These are phyloP conservation scores for Stegana nigrithorax DNA, from an alignment of 2,888 invertebrate genomes.

Conservation along the genomic window DNA sequence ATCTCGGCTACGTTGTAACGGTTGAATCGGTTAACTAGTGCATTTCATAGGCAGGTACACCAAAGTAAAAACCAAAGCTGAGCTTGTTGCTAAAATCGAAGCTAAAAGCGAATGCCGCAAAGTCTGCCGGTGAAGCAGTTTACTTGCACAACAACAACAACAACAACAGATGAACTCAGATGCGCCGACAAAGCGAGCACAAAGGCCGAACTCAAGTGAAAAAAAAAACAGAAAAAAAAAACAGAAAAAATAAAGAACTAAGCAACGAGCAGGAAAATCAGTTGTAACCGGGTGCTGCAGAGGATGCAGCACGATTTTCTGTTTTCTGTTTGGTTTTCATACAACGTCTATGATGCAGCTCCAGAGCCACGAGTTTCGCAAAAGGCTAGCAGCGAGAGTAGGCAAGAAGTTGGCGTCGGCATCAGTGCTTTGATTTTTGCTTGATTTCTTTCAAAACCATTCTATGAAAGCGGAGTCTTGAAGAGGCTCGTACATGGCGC, in stretches of 20 bases:
- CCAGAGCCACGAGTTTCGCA: background rate
- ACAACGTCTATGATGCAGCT: background rate
- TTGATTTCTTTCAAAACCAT: conserved; percentile 65
- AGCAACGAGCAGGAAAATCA: background rate
- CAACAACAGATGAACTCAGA: no score
- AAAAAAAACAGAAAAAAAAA: background rate
- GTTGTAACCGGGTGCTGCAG: no score
- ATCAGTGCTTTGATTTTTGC: conserved; percentile 65
- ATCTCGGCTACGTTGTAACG: background rate
- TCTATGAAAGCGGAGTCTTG: background rate
- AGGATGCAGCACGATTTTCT: conserved; percentile 8
- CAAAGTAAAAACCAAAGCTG: background rate
- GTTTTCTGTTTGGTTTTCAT: conserved; percentile 15
- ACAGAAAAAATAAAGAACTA: background rate
- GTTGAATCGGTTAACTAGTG: no score
- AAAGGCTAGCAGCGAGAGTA: background rate
- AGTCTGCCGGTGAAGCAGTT: no score
- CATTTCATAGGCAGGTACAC: background rate
- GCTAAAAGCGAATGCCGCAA: no score
- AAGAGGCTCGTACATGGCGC: background rate
- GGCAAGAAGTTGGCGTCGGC: conserved; percentile 23
- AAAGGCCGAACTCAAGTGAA: no score
- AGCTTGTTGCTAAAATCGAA: background rate
- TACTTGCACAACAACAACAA: no score
- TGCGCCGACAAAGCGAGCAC: no score